These are phyloP conservation scores for Probaryconus sp. DNA, from an alignment of 1,140 invertebrate genomes.

Conservation along the genomic window DNA sequence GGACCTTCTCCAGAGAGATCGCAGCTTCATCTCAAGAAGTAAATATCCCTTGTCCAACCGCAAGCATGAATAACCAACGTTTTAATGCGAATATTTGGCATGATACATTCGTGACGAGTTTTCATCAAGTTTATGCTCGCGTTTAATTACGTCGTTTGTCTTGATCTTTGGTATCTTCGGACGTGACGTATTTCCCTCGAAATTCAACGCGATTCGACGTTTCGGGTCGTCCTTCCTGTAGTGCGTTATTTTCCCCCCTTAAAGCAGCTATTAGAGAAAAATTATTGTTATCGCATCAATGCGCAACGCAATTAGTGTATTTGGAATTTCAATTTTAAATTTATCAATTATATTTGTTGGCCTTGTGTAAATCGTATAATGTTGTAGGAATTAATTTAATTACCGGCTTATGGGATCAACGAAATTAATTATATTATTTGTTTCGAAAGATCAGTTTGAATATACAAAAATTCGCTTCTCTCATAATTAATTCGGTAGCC, in stretches of 20 bases:
- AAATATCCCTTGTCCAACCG: slow-evolving; percentile 29
- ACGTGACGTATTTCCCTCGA: slow-evolving; percentile 37
- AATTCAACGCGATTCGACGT: slow-evolving; percentile 30
- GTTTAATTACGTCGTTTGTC: slow-evolving; percentile 40
- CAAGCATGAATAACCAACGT: slow-evolving; percentile 36
- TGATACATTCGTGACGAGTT: slow-evolving; percentile 33
- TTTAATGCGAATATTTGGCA: slow-evolving; percentile 38
- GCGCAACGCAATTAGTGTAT: no score
- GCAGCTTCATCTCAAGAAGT: slow-evolving; percentile 46
- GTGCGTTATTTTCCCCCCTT: slow-evolving; percentile 3
- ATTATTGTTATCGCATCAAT: no score
- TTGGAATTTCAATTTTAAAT: no score
- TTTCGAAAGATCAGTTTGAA: no score
- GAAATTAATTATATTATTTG: no score
- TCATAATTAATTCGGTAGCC: no score
- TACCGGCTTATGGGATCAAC: no score
- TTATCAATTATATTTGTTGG: no score
- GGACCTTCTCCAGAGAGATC: slow-evolving; percentile 51
- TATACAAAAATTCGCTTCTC: no score
- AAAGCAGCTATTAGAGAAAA: neutral
- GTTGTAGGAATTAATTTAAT: no score
- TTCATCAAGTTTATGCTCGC: slow-evolving; percentile 33
- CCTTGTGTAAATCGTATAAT: no score
- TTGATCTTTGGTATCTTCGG: slow-evolving; percentile 16
- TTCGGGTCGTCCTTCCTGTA: slow-evolving; percentile 14